Evolutionary conservation across 2,888 invertebrate species (phyloP).

Genomic region (Amphipyra tragopoginis): DNA sequence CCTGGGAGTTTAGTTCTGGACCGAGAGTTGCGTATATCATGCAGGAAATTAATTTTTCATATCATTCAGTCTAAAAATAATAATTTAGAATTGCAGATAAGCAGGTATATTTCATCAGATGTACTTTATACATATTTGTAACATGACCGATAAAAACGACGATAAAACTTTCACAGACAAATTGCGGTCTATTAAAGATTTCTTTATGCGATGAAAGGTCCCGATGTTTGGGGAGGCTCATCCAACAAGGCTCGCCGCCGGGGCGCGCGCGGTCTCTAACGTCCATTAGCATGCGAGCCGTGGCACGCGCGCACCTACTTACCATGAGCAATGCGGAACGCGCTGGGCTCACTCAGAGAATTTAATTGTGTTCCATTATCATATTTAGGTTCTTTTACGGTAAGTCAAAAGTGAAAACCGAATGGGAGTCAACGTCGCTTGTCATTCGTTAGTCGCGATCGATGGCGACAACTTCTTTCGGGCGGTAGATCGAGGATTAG

Average conservation of each 20-base stretch:
- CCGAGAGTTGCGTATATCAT: too few species aligned
- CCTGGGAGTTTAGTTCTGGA: too few species aligned
- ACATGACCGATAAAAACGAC: slow-evolving; percentile 63
- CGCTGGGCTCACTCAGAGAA: slow-evolving; percentile 85
- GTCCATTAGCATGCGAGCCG: slow-evolving; percentile 82
- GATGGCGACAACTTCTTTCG: slow-evolving; percentile 85
- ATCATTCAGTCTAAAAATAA: background rate
- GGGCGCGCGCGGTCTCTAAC: slow-evolving; percentile 66
- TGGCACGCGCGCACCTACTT: slow-evolving; percentile 81
- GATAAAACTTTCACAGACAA: slow-evolving; percentile 83
- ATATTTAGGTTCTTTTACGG: slow-evolving; percentile 90
- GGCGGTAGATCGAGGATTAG: slow-evolving; percentile 72
- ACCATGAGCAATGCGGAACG: slow-evolving; percentile 88
- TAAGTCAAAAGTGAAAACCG: slow-evolving; percentile 90
- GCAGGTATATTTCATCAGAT: slow-evolving; percentile 26
- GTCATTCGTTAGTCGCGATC: slow-evolving; percentile 87
- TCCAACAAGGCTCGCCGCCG: slow-evolving; percentile 75
- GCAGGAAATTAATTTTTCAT: too few species aligned
- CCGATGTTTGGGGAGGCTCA: slow-evolving; percentile 77
- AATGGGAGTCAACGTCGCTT: slow-evolving; percentile 78
- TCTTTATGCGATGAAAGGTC: slow-evolving; percentile 79
- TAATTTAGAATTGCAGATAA: background rate
- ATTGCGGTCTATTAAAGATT: slow-evolving; percentile 80
- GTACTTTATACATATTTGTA: slow-evolving; percentile 52
- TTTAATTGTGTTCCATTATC: slow-evolving; percentile 90